Evolutionary conservation across 2,888 invertebrate genomes (phyloP).

Genomic region (Scrobipalpa atriplicella): DNA sequence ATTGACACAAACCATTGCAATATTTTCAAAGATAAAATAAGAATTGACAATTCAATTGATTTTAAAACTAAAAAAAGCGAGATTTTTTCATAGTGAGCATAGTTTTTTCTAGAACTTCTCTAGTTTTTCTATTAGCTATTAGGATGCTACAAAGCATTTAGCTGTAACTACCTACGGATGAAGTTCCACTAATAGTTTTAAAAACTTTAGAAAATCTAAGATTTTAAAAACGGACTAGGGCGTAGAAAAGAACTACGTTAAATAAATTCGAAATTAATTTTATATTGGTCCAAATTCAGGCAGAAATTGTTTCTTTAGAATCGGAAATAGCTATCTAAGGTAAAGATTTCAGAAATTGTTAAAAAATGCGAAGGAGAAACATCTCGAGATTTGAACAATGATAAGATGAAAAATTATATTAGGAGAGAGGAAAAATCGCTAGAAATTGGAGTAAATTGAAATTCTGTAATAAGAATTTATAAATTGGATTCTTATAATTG

Average conservation of each 20-base stretch:
- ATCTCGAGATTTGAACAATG: neutral
- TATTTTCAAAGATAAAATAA: too few species aligned
- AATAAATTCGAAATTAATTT: constrained; percentile 67
- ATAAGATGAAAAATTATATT: neutral
- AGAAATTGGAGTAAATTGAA: neutral
- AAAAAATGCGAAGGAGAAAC: neutral
- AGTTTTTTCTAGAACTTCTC: too few species aligned
- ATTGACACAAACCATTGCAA: neutral
- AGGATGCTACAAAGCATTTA: neutral
- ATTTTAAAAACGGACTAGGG: constrained; percentile 46
- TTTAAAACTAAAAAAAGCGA: too few species aligned
- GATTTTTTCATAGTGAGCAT: too few species aligned
- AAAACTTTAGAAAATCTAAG: constrained; percentile 45
- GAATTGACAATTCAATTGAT: too few species aligned
- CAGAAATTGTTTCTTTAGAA: constrained; percentile 9
- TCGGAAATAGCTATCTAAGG: constrained; percentile 1
- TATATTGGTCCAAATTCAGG: constrained; percentile 63
- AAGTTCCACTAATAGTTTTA: neutral
- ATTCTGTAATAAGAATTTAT: neutral
- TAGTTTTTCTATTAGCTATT: neutral
- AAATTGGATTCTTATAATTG: neutral
- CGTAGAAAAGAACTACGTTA: constrained; percentile 58
- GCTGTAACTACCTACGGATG: neutral
- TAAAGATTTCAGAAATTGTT: constrained; percentile 6
- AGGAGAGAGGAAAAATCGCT: neutral